Percentiles rank a stretch among this genome's conserved stretches.
These are phyloP conservation scores for Spea hammondii DNA, from an alignment of 2,797 vertebrate species.

Conservation along the genomic window DNA sequence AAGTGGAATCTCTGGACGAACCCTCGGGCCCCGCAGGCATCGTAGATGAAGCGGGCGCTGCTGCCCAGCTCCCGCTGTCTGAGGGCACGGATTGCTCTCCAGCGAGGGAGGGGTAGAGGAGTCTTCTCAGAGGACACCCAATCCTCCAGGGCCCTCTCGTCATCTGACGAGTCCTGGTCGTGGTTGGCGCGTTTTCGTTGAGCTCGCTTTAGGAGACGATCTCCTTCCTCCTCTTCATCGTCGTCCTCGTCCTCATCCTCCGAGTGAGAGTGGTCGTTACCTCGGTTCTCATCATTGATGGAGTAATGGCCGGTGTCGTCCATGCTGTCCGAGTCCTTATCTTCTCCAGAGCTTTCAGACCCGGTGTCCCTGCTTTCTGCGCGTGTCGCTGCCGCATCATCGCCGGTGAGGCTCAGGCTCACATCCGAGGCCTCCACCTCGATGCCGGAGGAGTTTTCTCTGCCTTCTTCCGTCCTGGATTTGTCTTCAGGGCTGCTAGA, in stretches of 20 bases:
- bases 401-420: constrained; percentile 70
- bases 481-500: constrained; percentile 74
- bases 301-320: constrained; percentile 89
- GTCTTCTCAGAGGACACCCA: constrained; percentile 86
- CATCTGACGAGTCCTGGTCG: constrained; percentile 81
- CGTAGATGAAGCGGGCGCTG: constrained; percentile 78
- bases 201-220: constrained; percentile 57
- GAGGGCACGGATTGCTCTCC: constrained; percentile 82
- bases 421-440: constrained; percentile 74
- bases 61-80: constrained; percentile 82
- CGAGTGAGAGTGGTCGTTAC: constrained; percentile 77
- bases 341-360: constrained; percentile 74
- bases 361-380: constrained; percentile 65
- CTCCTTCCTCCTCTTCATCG: constrained; percentile 66
- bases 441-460: constrained; percentile 72
- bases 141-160: constrained; percentile 85
- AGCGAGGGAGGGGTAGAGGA: constrained; percentile 77
- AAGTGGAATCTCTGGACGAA: constrained; percentile 89
- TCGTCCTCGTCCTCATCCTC: constrained; percentile 66
- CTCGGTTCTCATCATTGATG: constrained; percentile 78
- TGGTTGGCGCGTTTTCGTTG: constrained; percentile 66
- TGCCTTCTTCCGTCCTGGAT: constrained; percentile 69
- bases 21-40: constrained; percentile 85
- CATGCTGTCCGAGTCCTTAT: constrained; percentile 95
- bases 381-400: constrained; percentile 62